A percentile compares a stretch with the other conserved stretches of the same genome.
phyloP scores from a whole-genome alignment of 2,888 invertebrate genomes.

The Nomada goodeniana region DNA sequence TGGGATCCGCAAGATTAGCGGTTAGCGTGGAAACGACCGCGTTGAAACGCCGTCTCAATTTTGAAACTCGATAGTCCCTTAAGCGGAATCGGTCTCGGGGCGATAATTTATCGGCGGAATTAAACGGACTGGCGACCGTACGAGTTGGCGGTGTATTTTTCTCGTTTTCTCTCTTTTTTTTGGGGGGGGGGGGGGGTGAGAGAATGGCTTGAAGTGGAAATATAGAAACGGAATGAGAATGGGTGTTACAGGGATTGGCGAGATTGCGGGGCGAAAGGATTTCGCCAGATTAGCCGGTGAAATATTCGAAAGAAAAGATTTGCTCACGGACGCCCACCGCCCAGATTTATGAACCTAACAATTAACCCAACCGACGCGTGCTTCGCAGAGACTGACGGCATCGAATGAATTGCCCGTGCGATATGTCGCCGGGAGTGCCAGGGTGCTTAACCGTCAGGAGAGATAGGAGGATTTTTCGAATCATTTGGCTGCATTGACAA shows the following conservation, averaged over 20 bases:
- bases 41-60: slow-evolving; percentile 10
- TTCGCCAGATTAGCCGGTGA: slow-evolving; percentile 55
- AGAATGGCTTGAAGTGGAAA: slow-evolving; percentile 22
- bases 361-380: slow-evolving; percentile 33
- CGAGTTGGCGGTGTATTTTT: slow-evolving; percentile 22
- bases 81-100: background rate
- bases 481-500: background rate
- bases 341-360: slow-evolving; percentile 52
- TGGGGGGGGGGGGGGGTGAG: background rate
- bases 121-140: slow-evolving; percentile 24
- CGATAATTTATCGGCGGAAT: slow-evolving; percentile 38
- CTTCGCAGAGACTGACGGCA: slow-evolving; percentile 7
- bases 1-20: slow-evolving; percentile 31
- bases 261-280: slow-evolving; percentile 49
- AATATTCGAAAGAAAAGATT: slow-evolving; percentile 55
- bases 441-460: background rate
- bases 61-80: slow-evolving; percentile 15
- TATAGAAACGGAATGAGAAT: slow-evolving; percentile 37
- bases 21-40: slow-evolving; percentile 1
- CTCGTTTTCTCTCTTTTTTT: no score
- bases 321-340: slow-evolving; percentile 13
- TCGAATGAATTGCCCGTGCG: slow-evolving; percentile 15
- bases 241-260: slow-evolving; percentile 52
- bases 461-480: slow-evolving; percentile 3
- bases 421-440: background rate